These are phyloP conservation scores for Telenomus remus DNA, from an alignment of 1,140 invertebrate genomes.

Conservation along the genomic window DNA sequence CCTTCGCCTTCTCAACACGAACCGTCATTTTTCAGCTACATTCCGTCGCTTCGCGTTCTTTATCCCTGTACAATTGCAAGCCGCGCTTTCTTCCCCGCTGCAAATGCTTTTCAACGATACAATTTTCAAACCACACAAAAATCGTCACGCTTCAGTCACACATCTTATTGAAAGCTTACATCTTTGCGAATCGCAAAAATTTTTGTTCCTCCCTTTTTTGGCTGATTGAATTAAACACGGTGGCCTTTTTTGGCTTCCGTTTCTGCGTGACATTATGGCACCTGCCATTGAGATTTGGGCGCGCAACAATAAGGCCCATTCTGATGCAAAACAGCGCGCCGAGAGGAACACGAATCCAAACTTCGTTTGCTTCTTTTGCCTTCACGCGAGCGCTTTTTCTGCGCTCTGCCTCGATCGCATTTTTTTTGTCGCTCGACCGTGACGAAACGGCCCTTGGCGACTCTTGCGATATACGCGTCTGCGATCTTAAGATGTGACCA, in stretches of 20 bases:
- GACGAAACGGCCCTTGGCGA: conserved; percentile 44
- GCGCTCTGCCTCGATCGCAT: conserved; percentile 5
- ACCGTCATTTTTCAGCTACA: conserved; percentile 18
- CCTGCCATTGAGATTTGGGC: conserved; percentile 63
- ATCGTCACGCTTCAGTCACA: too few species aligned
- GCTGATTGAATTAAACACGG: too few species aligned
- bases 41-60: conserved; percentile 11
- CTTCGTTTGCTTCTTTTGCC: conserved; percentile 16
- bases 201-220: too few species aligned
- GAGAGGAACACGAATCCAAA: conserved; percentile 19
- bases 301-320: conserved; percentile 68
- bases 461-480: conserved; percentile 45
- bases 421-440: conserved; percentile 23
- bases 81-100: not conserved
- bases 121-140: not conserved
- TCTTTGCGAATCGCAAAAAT: too few species aligned
- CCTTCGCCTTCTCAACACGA: conserved; percentile 22
- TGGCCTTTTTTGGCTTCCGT: conserved; percentile 34
- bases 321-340: conserved; percentile 62
- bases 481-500: conserved; percentile 32
- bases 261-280: conserved; percentile 65
- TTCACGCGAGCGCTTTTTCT: conserved; percentile 32
- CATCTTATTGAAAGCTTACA: too few species aligned
- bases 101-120: not conserved
- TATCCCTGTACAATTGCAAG: not conserved